Percentiles rank a stretch among this genome's conserved stretches.
Evolutionary conservation across 2,888 invertebrate species (phyloP).

Genomic region (Leptinotarsa rubiginosa): DNA sequence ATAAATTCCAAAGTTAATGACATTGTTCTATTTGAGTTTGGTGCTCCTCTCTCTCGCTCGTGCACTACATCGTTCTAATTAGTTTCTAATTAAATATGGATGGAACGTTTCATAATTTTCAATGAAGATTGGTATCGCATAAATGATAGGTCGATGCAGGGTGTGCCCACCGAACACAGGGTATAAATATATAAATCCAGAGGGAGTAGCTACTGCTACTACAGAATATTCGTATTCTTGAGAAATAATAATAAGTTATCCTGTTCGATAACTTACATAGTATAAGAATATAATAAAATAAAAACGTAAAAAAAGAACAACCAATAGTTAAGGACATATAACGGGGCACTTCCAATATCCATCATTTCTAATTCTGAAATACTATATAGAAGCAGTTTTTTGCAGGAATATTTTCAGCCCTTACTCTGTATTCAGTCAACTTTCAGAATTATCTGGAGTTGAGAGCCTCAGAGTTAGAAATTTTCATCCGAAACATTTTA

Average conservation of each 20-base stretch:
- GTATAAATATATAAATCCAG: constrained; percentile 48
- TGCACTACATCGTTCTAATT: constrained; percentile 37
- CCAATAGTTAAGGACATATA: too few species aligned
- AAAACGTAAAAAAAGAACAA: too few species aligned
- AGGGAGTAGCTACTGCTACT: not conserved
- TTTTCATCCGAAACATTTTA: too few species aligned
- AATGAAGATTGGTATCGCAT: constrained; percentile 65
- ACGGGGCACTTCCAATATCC: too few species aligned
- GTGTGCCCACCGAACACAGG: constrained; percentile 44
- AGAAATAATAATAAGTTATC: not conserved
- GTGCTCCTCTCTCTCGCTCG: constrained; percentile 23
- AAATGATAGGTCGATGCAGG: constrained; percentile 58
- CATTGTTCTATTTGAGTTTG: constrained; percentile 37
- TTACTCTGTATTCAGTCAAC: too few species aligned
- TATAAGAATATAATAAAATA: too few species aligned
- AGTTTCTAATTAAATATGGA: constrained; percentile 59
- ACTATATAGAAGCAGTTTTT: too few species aligned
- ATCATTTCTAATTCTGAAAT: too few species aligned
- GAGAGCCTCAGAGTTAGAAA: too few species aligned
- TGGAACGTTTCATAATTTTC: constrained; percentile 61
- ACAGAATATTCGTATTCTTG: not conserved
- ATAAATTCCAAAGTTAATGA: constrained; percentile 43
- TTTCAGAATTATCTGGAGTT: too few species aligned
- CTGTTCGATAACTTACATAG: too few species aligned
- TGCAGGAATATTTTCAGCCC: too few species aligned